A percentile compares a stretch with the other conserved stretches of the same genome.
Conservation (phyloP, 2,113 vertebrate species). For the Eolophus roseicapilla region DNA sequence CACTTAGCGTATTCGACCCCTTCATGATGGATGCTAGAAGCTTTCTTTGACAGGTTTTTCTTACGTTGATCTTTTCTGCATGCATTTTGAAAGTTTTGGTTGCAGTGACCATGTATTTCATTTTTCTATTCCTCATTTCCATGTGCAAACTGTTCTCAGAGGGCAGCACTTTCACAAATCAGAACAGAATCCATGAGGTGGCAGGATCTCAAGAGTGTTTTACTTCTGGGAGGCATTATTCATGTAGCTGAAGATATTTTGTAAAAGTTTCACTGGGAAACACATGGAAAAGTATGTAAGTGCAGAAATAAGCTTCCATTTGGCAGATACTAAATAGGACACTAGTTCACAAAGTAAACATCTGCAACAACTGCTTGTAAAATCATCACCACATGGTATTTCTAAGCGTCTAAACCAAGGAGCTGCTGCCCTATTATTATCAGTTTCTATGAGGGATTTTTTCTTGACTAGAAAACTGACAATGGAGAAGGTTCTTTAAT, state of each 20-base stretch:
- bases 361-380: neutral
- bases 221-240: neutral
- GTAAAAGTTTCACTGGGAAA: neutral
- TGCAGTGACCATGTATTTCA: neutral
- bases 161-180: neutral
- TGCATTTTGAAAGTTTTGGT: neutral
- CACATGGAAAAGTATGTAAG: neutral
- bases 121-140: neutral
- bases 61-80: neutral
- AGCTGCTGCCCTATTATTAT: neutral
- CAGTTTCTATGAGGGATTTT: neutral
- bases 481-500: neutral
- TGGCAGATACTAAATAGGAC: neutral
- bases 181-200: neutral
- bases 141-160: neutral
- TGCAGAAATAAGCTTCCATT: neutral
- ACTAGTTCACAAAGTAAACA: neutral
- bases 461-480: neutral
- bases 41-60: neutral
- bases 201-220: neutral
- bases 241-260: neutral
- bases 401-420: neutral
- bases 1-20: rapidly evolving
- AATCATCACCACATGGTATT: neutral
- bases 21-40: neutral